Evolutionary conservation across 2,797 vertebrate genomes (phyloP).

Genomic region (Manis javanica): DNA sequence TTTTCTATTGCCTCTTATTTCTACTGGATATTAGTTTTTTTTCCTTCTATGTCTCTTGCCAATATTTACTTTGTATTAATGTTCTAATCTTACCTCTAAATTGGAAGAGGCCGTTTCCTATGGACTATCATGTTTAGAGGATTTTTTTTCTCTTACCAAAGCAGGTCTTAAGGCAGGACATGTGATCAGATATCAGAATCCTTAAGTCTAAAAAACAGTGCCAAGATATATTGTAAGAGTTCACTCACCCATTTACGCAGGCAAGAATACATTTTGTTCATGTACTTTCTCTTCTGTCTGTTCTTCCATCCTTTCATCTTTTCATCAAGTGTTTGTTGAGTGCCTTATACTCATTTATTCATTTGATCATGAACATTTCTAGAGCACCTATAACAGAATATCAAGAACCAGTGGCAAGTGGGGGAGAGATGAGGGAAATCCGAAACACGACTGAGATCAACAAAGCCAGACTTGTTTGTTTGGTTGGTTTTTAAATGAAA

Average conservation of each 20-base stretch:
- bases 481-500: background rate
- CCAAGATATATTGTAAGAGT: background rate
- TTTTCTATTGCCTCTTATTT: conserved; percentile 52
- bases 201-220: background rate
- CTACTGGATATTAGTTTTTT: background rate
- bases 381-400: background rate
- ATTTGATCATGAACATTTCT: background rate
- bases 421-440: fast-evolving
- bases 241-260: background rate
- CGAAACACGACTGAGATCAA: background rate
- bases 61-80: background rate
- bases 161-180: background rate
- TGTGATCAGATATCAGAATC: background rate
- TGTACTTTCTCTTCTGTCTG: background rate
- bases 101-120: background rate
- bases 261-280: background rate
- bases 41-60: background rate
- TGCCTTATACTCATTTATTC: background rate
- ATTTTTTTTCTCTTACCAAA: background rate
- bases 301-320: background rate
- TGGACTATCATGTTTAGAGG: background rate
- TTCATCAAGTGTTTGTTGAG: background rate
- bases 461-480: background rate
- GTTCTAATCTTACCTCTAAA: conserved; percentile 24
- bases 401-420: background rate